These are phyloP conservation scores for Umimayanthus chanpuru DNA, from an alignment of 92 coral and sea anemone species.

Conservation along the genomic window DNA sequence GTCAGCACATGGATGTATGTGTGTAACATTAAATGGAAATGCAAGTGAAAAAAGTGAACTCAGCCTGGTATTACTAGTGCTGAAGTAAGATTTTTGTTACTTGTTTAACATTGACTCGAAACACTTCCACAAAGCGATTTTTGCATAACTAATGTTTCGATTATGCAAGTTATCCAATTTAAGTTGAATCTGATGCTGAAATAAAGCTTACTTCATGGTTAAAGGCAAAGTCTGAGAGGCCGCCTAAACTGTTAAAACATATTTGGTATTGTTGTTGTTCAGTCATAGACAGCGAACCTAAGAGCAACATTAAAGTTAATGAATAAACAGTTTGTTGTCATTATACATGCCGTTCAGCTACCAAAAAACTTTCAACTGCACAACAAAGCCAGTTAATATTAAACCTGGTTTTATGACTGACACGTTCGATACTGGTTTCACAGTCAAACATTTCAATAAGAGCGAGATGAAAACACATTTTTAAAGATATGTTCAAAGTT, in stretches of 20 bases:
- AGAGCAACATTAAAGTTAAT: slow-evolving; percentile 1
- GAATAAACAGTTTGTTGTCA: neutral
- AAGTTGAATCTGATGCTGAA: neutral
- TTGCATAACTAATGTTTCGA: slow-evolving; percentile 4
- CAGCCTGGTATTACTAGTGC: neutral
- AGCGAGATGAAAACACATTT: too few species aligned
- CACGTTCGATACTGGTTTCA: too few species aligned
- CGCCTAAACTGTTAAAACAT: slow-evolving; percentile 1
- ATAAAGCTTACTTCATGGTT: slow-evolving; percentile 2
- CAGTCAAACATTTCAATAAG: too few species aligned
- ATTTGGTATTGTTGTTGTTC: slow-evolving; percentile 10
- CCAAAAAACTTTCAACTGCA: neutral
- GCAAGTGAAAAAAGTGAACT: slow-evolving; percentile 3
- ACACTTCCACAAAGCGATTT: neutral
- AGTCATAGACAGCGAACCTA: slow-evolving; percentile 1
- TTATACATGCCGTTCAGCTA: slow-evolving; percentile 7
- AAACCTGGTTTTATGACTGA: slow-evolving; percentile 7
- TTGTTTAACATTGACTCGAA: slow-evolving; percentile 1
- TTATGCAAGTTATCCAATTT: neutral
- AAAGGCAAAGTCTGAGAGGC: slow-evolving; percentile 12
- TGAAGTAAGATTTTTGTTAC: neutral
- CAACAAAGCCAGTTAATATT: too few species aligned
- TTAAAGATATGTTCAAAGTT: too few species aligned
- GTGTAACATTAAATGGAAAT: neutral
- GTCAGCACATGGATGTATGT: slow-evolving; percentile 35